Conservation (phyloP, 2,888 invertebrate species). For the Sphaeridia pumilis region DNA sequence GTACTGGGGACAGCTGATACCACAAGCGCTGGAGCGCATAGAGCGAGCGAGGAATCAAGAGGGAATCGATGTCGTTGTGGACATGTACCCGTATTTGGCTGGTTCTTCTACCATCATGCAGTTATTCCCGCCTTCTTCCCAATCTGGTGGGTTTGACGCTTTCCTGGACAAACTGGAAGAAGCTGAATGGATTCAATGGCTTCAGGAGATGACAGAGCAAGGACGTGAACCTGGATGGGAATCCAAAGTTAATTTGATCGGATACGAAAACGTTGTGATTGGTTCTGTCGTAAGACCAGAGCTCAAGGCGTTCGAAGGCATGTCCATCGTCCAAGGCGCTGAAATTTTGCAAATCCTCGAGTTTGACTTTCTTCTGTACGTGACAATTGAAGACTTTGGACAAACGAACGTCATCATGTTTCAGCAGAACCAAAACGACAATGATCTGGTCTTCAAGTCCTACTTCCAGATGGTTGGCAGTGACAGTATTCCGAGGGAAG, state of each 20-base stretch:
- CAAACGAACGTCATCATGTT: slow-evolving; percentile 31
- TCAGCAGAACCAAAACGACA: slow-evolving; percentile 27
- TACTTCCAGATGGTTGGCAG: slow-evolving; percentile 31
- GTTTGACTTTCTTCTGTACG: slow-evolving; percentile 25
- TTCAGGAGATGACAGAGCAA: slow-evolving; percentile 22
- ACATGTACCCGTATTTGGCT: slow-evolving; percentile 34
- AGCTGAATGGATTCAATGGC: not conserved
- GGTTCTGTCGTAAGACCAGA: slow-evolving; percentile 22
- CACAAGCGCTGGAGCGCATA: slow-evolving; percentile 22
- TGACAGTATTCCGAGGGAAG: slow-evolving; percentile 30
- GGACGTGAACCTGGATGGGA: slow-evolving; percentile 33
- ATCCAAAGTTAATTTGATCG: slow-evolving; percentile 29
- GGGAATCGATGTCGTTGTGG: slow-evolving; percentile 27
- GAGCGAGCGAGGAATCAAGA: slow-evolving; percentile 21
- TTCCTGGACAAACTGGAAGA: slow-evolving; percentile 23
- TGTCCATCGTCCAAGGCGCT: slow-evolving; percentile 18
- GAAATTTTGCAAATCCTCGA: slow-evolving; percentile 11
- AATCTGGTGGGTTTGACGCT: slow-evolving; percentile 26
- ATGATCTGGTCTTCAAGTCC: slow-evolving; percentile 22
- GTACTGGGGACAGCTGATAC: slow-evolving; percentile 30
- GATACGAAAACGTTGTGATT: slow-evolving; percentile 30
- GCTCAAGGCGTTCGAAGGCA: slow-evolving; percentile 24
- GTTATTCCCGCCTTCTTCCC: slow-evolving; percentile 28
- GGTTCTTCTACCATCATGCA: slow-evolving; percentile 32
- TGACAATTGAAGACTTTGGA: slow-evolving; percentile 23